A percentile compares a stretch with the other conserved stretches of the same genome.
These are phyloP conservation scores for Margarornis squamiger DNA, from an alignment of 2,797 vertebrate species.

Conservation along the genomic window DNA sequence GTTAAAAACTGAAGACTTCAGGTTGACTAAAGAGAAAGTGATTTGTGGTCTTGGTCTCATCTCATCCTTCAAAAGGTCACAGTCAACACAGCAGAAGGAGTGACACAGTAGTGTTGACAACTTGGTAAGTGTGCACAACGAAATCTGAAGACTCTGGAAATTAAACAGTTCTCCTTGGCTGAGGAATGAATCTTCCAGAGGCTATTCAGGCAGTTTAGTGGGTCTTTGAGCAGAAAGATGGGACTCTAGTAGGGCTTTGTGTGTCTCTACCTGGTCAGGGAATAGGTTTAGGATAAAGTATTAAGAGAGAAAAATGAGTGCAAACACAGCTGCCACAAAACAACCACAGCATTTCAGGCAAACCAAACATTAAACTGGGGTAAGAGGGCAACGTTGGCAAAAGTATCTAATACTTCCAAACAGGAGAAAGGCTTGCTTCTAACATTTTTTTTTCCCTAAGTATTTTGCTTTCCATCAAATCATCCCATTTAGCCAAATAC, in stretches of 20 bases:
- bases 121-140: not conserved
- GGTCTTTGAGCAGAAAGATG: not conserved
- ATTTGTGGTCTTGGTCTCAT: not conserved
- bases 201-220: not conserved
- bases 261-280: not conserved
- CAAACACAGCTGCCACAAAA: not conserved
- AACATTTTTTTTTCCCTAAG: not conserved
- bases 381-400: not conserved
- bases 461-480: not conserved
- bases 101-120: not conserved
- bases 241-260: not conserved
- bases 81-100: not conserved
- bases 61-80: not conserved
- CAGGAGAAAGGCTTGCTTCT: not conserved
- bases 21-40: not conserved
- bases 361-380: not conserved
- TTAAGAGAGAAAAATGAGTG: not conserved
- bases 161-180: not conserved
- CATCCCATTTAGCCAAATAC: not conserved
- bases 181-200: not conserved
- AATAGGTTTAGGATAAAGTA: not conserved
- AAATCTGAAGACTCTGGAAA: not conserved
- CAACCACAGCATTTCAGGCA: not conserved
- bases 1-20: not conserved
- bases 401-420: not conserved